These are phyloP conservation scores for Craniophora ligustri DNA, from an alignment of 2,888 invertebrate genomes.

Conservation along the genomic window DNA sequence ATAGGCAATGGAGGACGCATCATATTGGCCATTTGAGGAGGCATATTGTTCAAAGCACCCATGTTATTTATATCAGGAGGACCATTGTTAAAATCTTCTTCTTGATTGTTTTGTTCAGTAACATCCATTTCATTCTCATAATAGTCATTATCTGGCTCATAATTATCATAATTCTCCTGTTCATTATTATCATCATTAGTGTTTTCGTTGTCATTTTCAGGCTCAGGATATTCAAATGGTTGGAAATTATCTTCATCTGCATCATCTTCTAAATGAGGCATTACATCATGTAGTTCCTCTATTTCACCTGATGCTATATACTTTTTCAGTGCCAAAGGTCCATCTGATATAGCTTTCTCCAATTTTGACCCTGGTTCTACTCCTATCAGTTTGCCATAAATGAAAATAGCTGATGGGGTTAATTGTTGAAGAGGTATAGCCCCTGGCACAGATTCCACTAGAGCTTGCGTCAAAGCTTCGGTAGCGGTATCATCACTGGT, in stretches of 20 bases:
- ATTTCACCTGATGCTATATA: conserved; percentile 94
- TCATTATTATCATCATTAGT: conserved; percentile 60
- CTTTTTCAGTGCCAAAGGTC: conserved; percentile 92
- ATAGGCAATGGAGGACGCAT: conserved; percentile 61
- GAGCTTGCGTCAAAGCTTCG: conserved; percentile 92
- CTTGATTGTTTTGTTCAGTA: conserved; percentile 77
- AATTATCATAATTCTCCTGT: conserved; percentile 68
- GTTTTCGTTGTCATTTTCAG: conserved; percentile 67
- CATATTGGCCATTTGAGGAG: conserved; percentile 59
- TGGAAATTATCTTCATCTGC: conserved; percentile 84
- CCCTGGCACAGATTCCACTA: conserved; percentile 93
- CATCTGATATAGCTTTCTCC: conserved; percentile 93
- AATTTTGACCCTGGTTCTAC: conserved; percentile 93
- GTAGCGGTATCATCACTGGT: conserved; percentile 85
- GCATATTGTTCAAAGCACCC: conserved; percentile 60
- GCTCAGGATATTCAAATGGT: conserved; percentile 82
- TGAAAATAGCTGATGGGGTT: conserved; percentile 93
- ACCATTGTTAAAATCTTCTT: conserved; percentile 77
- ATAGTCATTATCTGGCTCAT: conserved; percentile 75
- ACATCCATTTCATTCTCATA: conserved; percentile 81
- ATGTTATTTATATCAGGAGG: conserved; percentile 67
- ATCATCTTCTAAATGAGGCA: conserved; percentile 91
- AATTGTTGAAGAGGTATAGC: conserved; percentile 93
- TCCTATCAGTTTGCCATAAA: conserved; percentile 94
- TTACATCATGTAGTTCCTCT: conserved; percentile 93